These are phyloP conservation scores for Periplaneta americana DNA, from an alignment of 1,140 invertebrate species.

Conservation along the genomic window DNA sequence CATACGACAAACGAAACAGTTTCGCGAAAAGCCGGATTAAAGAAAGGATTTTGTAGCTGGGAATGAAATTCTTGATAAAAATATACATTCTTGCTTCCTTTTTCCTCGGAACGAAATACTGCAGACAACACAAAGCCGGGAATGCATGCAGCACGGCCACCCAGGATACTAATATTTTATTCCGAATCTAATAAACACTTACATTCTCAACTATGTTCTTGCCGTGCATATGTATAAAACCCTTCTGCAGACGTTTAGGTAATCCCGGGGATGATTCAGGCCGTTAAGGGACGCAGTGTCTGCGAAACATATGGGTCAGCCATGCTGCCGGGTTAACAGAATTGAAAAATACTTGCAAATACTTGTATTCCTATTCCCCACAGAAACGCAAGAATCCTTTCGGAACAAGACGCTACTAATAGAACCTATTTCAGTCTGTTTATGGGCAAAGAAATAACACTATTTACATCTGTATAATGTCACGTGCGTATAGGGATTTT, in stretches of 20 bases:
- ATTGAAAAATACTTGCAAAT: no score
- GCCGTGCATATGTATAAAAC: neutral
- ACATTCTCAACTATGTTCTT: neutral
- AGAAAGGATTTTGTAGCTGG: neutral
- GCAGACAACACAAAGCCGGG: neutral
- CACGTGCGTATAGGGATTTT: no score
- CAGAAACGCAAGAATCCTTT: no score
- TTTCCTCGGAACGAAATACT: neutral
- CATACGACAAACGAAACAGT: neutral
- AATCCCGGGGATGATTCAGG: neutral
- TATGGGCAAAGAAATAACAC: no score
- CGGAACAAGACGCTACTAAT: no score
- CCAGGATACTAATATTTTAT: neutral
- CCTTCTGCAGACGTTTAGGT: neutral
- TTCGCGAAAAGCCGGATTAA: neutral
- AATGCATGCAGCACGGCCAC: neutral
- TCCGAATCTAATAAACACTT: neutral
- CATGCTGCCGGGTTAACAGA: no score
- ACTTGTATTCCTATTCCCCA: no score
- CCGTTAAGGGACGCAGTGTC: no score
- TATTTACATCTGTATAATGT: no score
- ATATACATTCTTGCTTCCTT: neutral
- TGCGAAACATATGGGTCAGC: neutral
- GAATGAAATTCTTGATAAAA: neutral
- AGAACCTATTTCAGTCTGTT: no score